Evolutionary conservation across 2,113 vertebrate genomes (phyloP).

Genomic region (Meriones unguiculatus): DNA sequence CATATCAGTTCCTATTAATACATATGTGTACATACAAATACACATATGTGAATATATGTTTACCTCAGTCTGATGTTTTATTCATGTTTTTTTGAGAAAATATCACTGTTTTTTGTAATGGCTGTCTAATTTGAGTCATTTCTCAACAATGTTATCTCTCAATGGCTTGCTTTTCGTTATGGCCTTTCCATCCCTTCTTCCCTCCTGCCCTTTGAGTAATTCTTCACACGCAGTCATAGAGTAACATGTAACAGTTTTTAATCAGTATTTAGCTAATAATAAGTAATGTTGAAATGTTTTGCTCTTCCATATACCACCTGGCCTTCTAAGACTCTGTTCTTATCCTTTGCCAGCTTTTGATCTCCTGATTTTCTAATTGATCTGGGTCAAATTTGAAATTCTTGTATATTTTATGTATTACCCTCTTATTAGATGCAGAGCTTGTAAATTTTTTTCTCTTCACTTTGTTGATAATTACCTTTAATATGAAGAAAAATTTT

Average conservation of each 20-base stretch:
- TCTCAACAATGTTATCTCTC: background rate
- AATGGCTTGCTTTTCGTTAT: background rate
- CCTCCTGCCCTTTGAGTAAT: background rate
- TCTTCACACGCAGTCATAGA: background rate
- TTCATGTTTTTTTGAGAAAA: background rate
- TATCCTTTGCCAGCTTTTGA: background rate
- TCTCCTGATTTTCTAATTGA: background rate
- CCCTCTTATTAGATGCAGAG: background rate
- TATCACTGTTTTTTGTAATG: background rate
- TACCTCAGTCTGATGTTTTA: background rate
- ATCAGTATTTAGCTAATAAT: background rate
- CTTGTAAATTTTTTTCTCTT: background rate
- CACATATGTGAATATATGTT: background rate
- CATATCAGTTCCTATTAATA: no score
- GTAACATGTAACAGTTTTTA: background rate
- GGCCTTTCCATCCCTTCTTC: background rate
- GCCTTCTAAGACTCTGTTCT: background rate
- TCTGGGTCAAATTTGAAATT: background rate
- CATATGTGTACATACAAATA: background rate
- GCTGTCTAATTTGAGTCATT: background rate
- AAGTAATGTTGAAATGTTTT: background rate
- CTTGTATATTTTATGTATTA: background rate
- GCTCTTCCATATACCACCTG: background rate
- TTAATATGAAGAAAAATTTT: background rate
- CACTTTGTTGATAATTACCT: background rate